A percentile compares a stretch with the other conserved stretches of the same genome.
Evolutionary conservation across 2,113 vertebrate genomes (phyloP).

Genomic region (Gnathonemus echidnorhynchus): DNA sequence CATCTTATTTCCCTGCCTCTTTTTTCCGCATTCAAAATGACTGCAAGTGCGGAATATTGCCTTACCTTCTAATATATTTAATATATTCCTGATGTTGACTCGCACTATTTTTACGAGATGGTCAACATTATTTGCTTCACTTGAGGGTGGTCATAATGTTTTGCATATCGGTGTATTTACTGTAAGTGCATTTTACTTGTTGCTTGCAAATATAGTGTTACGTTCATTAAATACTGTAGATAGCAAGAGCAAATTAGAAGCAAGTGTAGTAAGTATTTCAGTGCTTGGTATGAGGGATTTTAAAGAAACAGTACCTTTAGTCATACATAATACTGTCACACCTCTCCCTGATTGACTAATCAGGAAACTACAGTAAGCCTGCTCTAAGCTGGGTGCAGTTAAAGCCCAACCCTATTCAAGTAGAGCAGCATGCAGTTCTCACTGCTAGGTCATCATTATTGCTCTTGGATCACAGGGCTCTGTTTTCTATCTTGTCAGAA

Average conservation of each 20-base stretch:
- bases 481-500: neutral
- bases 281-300: neutral
- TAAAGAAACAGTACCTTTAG: neutral
- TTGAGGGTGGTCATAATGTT: neutral
- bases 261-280: neutral
- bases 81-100: neutral
- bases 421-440: neutral
- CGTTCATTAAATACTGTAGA: neutral
- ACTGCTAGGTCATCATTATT: neutral
- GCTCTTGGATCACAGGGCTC: neutral
- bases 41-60: neutral
- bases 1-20: too few species aligned
- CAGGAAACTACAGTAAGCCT: neutral
- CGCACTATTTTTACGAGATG: neutral
- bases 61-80: too few species aligned
- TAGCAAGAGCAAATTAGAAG: too few species aligned
- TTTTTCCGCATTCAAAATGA: neutral
- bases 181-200: neutral
- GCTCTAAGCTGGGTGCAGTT: neutral
- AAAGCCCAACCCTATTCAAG: neutral
- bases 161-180: neutral
- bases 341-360: neutral
- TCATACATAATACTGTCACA: neutral
- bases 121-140: neutral
- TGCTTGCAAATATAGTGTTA: neutral